Percentiles rank a stretch among this genome's conserved stretches.
phyloP scores from a whole-genome alignment of 1,140 invertebrate species.

The Rhizoglyphus robini region DNA sequence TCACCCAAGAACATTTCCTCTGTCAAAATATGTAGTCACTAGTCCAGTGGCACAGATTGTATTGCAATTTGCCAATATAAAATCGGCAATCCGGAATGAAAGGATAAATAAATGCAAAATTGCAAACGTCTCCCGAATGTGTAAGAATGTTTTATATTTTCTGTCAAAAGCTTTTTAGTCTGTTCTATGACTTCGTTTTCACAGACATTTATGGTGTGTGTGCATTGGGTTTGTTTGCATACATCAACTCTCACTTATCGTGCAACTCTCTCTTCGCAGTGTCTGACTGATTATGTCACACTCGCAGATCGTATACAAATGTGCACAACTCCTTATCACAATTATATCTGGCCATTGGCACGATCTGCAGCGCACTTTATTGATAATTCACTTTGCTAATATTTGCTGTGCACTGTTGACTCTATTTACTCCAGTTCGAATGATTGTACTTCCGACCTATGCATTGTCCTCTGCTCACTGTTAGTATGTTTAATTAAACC shows the following conservation, averaged over 20 bases:
- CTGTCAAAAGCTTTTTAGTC: not conserved
- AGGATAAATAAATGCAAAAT: not conserved
- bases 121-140: not conserved
- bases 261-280: not conserved
- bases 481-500: constrained; percentile 14
- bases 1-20: no score
- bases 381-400: not conserved
- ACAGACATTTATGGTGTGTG: not conserved
- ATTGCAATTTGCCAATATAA: constrained; percentile 1
- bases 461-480: not conserved
- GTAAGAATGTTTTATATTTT: not conserved
- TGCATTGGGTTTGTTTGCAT: not conserved
- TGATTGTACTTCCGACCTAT: not conserved
- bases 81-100: not conserved
- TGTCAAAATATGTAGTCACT: no score
- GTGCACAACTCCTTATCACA: not conserved
- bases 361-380: constrained; percentile 3
- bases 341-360: not conserved
- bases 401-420: not conserved
- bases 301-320: constrained; percentile 9
- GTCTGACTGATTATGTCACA: not conserved
- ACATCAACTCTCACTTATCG: not conserved
- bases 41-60: no score
- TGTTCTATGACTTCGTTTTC: not conserved
- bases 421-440: not conserved